phyloP scores from a whole-genome alignment of 2,888 invertebrate species.

The Argyresthia albistria region DNA sequence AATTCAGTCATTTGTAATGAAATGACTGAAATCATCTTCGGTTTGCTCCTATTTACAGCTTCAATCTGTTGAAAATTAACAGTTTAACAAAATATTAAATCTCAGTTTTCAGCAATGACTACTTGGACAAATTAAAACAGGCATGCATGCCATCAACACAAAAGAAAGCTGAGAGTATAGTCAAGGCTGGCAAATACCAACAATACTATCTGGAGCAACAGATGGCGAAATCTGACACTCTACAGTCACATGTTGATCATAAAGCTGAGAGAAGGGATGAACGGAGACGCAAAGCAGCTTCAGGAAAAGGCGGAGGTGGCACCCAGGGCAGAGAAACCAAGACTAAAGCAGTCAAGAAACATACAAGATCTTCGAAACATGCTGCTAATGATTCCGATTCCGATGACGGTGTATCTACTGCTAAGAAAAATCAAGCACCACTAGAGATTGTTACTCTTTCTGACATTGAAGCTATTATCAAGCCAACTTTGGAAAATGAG shows the following conservation, averaged over 20 bases:
- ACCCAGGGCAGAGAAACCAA: slow-evolving; percentile 95
- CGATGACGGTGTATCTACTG: slow-evolving; percentile 64
- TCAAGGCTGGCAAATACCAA: slow-evolving; percentile 83
- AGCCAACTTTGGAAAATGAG: slow-evolving; percentile 76
- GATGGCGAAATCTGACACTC: slow-evolving; percentile 53
- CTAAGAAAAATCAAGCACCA: slow-evolving; percentile 44
- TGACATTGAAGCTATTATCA: slow-evolving; percentile 79
- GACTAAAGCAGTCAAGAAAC: slow-evolving; percentile 93
- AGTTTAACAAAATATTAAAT: neutral
- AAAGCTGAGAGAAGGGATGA: slow-evolving; percentile 88
- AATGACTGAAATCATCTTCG: too few species aligned
- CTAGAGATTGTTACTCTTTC: slow-evolving; percentile 77
- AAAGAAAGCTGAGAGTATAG: slow-evolving; percentile 76
- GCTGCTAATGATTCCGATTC: slow-evolving; percentile 78
- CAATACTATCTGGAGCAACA: slow-evolving; percentile 80
- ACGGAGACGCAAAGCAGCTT: slow-evolving; percentile 87
- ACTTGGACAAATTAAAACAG: slow-evolving; percentile 77
- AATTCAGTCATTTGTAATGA: too few species aligned
- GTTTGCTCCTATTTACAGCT: neutral
- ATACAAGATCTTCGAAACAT: slow-evolving; percentile 68
- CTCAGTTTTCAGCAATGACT: slow-evolving; percentile 76
- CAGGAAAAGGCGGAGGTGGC: slow-evolving; percentile 93
- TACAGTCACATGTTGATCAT: slow-evolving; percentile 50
- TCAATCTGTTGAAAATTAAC: neutral
- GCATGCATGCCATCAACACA: slow-evolving; percentile 78